Conservation (phyloP, 2,888 invertebrate genomes). For the Syritta pipiens region DNA sequence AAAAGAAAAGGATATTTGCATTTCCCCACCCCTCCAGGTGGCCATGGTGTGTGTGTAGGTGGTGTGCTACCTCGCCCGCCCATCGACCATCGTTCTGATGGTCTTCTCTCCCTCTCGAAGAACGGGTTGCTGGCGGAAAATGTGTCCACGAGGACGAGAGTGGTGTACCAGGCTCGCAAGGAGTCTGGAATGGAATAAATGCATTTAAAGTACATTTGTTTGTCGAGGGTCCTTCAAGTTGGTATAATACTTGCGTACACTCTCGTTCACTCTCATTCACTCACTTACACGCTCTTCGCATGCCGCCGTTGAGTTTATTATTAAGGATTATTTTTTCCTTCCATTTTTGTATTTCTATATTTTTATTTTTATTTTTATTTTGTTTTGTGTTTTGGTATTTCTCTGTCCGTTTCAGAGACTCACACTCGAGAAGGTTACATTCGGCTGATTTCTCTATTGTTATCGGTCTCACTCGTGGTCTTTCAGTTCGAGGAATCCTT, state of each 20-base stretch:
- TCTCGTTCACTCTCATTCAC: constrained; percentile 49
- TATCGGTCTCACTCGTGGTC: constrained; percentile 16
- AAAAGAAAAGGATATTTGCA: constrained; percentile 65
- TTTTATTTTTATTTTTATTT: constrained; percentile 3
- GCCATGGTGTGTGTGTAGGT: constrained; percentile 40
- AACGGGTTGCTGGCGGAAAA: constrained; percentile 63
- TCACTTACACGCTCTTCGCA: constrained; percentile 48
- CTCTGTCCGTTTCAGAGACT: constrained; percentile 22
- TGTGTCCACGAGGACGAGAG: constrained; percentile 68
- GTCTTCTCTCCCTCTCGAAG: too few relatives aligned
- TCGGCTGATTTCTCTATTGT: constrained; percentile 59
- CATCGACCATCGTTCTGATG: too few relatives aligned
- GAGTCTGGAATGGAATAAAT: constrained; percentile 68
- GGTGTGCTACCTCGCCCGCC: constrained; percentile 57
- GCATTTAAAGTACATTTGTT: constrained; percentile 70
- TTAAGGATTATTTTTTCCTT: constrained; percentile 64
- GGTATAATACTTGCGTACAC: constrained; percentile 62
- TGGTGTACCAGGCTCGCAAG: constrained; percentile 35
- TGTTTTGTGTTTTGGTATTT: constrained; percentile 21
- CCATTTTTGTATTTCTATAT: constrained; percentile 5
- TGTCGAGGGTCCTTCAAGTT: constrained; percentile 58
- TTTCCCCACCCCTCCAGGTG: constrained; percentile 54
- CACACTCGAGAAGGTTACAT: constrained; percentile 59
- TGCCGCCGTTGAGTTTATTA: constrained; percentile 60
- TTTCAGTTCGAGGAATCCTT: constrained; percentile 22